These are phyloP conservation scores for Scolopax bukidnonensis DNA, from an alignment of 2,797 vertebrate species.

Conservation along the genomic window DNA sequence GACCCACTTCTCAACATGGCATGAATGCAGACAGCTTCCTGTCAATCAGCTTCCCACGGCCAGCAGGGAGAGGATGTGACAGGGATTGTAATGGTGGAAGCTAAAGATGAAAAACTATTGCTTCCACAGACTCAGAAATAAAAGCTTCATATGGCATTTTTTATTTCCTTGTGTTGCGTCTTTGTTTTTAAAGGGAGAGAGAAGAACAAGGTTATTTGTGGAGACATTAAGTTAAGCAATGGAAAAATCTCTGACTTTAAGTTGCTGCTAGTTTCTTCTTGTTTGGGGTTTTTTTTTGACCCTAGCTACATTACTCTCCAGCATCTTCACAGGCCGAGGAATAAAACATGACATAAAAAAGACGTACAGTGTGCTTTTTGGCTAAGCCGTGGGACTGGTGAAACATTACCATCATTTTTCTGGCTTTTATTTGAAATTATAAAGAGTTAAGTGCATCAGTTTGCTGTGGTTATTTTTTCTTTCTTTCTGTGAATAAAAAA, in stretches of 20 bases:
- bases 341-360: constrained; percentile 68
- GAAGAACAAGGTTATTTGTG: constrained; percentile 34
- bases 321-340: constrained; percentile 33
- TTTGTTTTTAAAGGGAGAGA: constrained; percentile 39
- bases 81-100: background rate
- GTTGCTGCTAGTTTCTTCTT: background rate
- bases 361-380: constrained; percentile 56
- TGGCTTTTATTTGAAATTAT: constrained; percentile 68
- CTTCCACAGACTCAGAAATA: constrained; percentile 1
- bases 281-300: background rate
- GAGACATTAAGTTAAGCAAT: background rate
- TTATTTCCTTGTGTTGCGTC: background rate
- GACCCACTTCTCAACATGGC: background rate
- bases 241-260: background rate
- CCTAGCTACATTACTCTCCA: background rate
- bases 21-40: background rate
- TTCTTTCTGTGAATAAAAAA: constrained; percentile 25
- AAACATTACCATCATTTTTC: constrained; percentile 63
- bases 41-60: background rate
- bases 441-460: constrained; percentile 62
- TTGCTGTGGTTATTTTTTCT: constrained; percentile 24
- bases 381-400: constrained; percentile 26
- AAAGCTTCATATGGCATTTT: constrained; percentile 10
- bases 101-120: background rate
- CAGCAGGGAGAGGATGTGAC: background rate